Conservation (phyloP, 2,888 invertebrate species). For the Melanostoma scalare region DNA sequence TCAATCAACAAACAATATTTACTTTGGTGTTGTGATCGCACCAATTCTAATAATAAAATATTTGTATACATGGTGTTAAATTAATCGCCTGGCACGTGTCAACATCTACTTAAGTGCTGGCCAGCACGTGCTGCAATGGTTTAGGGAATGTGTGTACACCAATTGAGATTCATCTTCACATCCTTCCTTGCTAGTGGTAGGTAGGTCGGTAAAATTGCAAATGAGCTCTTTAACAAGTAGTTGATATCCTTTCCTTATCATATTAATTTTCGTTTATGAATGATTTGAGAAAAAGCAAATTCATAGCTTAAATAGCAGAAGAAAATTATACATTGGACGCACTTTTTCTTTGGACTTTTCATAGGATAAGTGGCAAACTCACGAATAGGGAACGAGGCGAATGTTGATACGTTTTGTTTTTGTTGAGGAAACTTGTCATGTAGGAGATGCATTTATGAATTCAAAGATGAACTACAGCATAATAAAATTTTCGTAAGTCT, state of each 20-base stretch:
- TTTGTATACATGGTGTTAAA: constrained; percentile 73
- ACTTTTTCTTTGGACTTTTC: no score
- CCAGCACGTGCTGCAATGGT: constrained; percentile 53
- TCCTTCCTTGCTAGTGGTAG: not conserved
- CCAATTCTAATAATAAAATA: constrained; percentile 72
- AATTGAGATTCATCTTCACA: constrained; percentile 38
- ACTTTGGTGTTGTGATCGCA: constrained; percentile 70
- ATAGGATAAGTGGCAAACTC: no score
- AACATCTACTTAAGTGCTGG: constrained; percentile 67
- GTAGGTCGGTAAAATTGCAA: not conserved
- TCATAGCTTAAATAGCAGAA: no score
- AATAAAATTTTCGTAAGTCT: no score
- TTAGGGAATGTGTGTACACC: constrained; percentile 27
- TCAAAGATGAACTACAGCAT: no score
- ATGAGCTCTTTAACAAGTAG: constrained; percentile 25
- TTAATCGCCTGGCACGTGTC: constrained; percentile 69
- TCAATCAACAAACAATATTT: constrained; percentile 72
- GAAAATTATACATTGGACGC: no score
- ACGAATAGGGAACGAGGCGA: no score
- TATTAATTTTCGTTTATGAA: not conserved
- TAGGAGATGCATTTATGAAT: no score
- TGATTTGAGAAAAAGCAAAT: no score
- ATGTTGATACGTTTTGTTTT: no score
- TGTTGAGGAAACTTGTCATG: no score
- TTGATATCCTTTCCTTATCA: constrained; percentile 1